Conservation (phyloP, 2,888 invertebrate genomes). For the Pollenia labialis region DNA sequence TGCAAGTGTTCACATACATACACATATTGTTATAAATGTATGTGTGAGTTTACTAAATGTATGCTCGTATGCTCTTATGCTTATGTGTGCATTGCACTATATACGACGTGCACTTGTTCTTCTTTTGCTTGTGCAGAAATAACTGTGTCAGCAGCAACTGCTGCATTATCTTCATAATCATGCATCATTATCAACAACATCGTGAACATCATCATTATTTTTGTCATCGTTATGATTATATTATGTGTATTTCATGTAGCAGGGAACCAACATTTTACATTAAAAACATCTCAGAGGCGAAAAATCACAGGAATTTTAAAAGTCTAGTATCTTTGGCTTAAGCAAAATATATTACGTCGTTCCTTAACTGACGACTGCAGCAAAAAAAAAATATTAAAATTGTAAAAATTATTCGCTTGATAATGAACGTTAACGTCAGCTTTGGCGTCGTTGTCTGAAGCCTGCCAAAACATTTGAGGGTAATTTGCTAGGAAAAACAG, state of each 20-base stretch:
- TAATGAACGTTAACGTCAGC: conserved; percentile 34
- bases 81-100: neutral
- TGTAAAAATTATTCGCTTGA: conserved; percentile 37
- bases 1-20: neutral
- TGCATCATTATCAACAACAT: conserved; percentile 24
- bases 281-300: conserved; percentile 39
- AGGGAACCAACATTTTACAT: conserved; percentile 30
- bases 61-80: neutral
- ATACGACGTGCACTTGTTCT: conserved; percentile 38
- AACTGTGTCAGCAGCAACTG: conserved; percentile 79
- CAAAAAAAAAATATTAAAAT: conserved; percentile 24
- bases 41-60: conserved; percentile 27
- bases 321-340: neutral
- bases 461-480: conserved; percentile 55
- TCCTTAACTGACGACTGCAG: conserved; percentile 26
- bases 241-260: conserved; percentile 1
- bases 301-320: conserved; percentile 39
- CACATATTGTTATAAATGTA: neutral
- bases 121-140: conserved; percentile 53
- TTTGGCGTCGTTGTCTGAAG: conserved; percentile 50
- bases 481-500: conserved; percentile 38
- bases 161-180: conserved; percentile 67
- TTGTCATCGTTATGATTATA: neutral
- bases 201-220: conserved; percentile 20
- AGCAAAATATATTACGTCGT: conserved; percentile 14